Base-by-base conservation (phyloP, 2,888 invertebrate species). In the Mellilla xanthometata region DNA sequence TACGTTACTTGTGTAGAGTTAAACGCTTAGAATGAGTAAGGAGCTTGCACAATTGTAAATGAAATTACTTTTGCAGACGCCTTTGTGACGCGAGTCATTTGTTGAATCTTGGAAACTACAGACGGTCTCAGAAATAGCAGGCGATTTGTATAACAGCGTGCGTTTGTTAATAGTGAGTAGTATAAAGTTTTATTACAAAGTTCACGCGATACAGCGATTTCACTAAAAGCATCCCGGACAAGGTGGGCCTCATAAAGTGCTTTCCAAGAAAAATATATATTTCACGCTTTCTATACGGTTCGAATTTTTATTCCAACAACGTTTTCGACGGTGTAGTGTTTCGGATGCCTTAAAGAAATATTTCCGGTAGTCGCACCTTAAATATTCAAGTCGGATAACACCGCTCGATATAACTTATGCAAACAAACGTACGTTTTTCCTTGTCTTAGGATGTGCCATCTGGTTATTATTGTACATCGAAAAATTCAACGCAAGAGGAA, bases 151-250 rank as follows among this genome's bases (percentile, higher is more conserved):
- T 67, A 62, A 62, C 54, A 49, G 49, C 58, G 72, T 60, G 66
- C 66, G 55, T 65, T 58, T 74, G 72, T 69, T 77, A 74, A 74
- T 77, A 76, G 67, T 66, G 63, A 54, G 60, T 49, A 45, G 13
- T 26, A 33, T 29, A 67, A 73, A 69, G 73, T 69, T 70, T 76
- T 77, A 81, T 77, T 69, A 70, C 66, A 54, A 52, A 40, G 49
- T 49, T 62, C 85, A 85, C 81, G 82, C 86, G 65, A 85, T 79
- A 72, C 69, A 72, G 81, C 76, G 81, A 84, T 85, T 84, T 70
- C 53, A 69, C 79, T 82, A 82, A 84, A 84, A 85, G 81, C 81
- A 76, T 81, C 76, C 65, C 60, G 39, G 54, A 45, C 32, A 38
- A 49, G 58, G 63, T 63, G 64, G 56, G 62, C 58, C 60, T 70